A percentile compares a stretch with the other conserved stretches of the same genome.
phyloP scores from a whole-genome alignment of 2,797 vertebrate species.

The Falco novaeseelandiae region DNA sequence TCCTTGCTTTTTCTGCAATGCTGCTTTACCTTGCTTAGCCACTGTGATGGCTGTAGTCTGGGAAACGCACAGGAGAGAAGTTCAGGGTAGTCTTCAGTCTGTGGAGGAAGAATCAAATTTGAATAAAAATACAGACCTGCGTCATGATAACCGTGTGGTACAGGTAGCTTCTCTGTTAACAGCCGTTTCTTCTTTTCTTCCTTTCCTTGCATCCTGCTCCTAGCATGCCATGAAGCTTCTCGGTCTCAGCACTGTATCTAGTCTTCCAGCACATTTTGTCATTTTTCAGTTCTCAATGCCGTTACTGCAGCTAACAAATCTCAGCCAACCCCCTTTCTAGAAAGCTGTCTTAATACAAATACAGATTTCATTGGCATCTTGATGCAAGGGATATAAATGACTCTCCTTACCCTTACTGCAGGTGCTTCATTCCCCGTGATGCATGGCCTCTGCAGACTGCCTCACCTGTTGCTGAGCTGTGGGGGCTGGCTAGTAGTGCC shows the following conservation, averaged over 20 bases:
- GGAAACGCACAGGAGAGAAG: neutral
- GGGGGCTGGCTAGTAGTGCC: neutral
- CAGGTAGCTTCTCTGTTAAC: slow-evolving; percentile 17
- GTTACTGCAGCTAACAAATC: slow-evolving; percentile 30
- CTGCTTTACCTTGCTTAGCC: neutral
- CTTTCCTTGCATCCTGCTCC: neutral
- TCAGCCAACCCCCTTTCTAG: neutral
- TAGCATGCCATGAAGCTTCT: neutral
- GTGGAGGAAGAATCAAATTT: slow-evolving; percentile 69
- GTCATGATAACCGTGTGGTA: slow-evolving; percentile 71
- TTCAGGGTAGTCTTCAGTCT: neutral
- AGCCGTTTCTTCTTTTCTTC: neutral
- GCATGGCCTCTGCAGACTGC: slow-evolving; percentile 69
- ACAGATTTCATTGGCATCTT: neutral
- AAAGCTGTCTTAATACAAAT: neutral
- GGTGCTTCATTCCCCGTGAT: slow-evolving; percentile 55
- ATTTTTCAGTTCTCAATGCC: slow-evolving; percentile 29
- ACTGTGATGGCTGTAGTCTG: neutral
- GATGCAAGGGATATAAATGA: neutral
- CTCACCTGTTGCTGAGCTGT: slow-evolving; percentile 77
- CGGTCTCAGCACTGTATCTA: neutral
- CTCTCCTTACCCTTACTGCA: slow-evolving; percentile 32
- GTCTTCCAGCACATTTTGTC: slow-evolving; percentile 12
- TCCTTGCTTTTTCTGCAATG: neutral
- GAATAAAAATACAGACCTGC: slow-evolving; percentile 69